Base-by-base conservation (phyloP, 2,797 vertebrate genomes). In the Lepilemur septentrionalis region DNA sequence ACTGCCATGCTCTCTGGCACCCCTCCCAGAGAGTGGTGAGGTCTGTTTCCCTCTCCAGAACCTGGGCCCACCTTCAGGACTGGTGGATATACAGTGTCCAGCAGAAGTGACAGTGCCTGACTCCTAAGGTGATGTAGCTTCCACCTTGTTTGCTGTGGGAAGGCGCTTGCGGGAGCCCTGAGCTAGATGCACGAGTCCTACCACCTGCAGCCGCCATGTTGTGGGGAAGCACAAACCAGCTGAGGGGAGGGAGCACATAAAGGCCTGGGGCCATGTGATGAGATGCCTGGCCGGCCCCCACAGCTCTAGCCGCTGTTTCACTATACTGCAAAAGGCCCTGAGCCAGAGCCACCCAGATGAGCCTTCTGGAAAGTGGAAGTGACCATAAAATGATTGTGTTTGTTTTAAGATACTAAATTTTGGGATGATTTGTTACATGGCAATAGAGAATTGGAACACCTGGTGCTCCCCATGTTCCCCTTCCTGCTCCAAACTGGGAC, bases 211-310 rank as follows among this genome's bases (percentile, higher is more conserved):
- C 75, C 0, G 0, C 38, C 35, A 6, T 43, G 14, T 1, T 2
- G 12, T 17, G 52, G 91, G 23, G 88, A 63, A 61, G 78, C 22
- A 23, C 35, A 59, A 4, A 6, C 0, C 1, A 12, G 65, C 0
- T 2, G 5, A 52, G 6, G 76, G 22, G 1, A 25, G 22, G 25
- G 8, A 2, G 1, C 48, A 10, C 2, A 9, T 11, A 12, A 55
- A 46, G 5, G 50, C 4, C n/a, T 2, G 32, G 73, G 50, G 32
- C 10, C 2, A 0, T 13, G 0, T 0, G 30, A n/a, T 0, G 11
- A 50, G 28, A 32, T 0, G 10, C 43, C 76, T 25, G 4, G 1
- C 30, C 10, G 2, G 30, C 4, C n/a, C 4, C 38, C 4, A 2
- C 12, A 13, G 15, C 3, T 25, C 63, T 0, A 15, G 48, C 43